Evolutionary conservation across 2,888 invertebrate species (phyloP).

Genomic region (Pollenia labialis): DNA sequence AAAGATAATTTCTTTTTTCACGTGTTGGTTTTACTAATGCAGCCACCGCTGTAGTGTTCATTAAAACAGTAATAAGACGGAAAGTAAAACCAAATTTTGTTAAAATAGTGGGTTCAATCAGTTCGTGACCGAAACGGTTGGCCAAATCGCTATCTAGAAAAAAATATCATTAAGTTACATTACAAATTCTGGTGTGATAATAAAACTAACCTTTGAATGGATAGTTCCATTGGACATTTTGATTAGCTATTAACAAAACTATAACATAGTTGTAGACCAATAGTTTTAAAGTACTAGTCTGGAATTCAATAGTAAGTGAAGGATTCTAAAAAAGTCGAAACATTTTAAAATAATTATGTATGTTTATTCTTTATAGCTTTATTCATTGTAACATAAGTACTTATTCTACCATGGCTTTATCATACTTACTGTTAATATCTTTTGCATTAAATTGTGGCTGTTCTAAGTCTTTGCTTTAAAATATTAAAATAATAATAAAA

Average conservation of each 20-base stretch:
- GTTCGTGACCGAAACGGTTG: slow-evolving; percentile 75
- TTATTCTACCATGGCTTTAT: not conserved
- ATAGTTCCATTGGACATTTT: slow-evolving; percentile 76
- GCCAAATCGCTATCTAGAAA: slow-evolving; percentile 74
- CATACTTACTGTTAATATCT: slow-evolving; percentile 59
- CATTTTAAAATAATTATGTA: not conserved
- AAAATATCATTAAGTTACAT: not conserved
- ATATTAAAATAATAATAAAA: not conserved
- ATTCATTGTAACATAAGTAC: not conserved
- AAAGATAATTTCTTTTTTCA: slow-evolving; percentile 72
- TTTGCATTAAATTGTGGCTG: slow-evolving; percentile 56
- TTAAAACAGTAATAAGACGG: slow-evolving; percentile 74
- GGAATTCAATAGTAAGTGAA: slow-evolving; percentile 72
- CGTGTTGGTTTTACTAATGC: slow-evolving; percentile 73
- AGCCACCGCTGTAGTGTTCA: slow-evolving; percentile 73
- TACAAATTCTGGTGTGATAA: not conserved
- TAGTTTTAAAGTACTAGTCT: slow-evolving; percentile 74
- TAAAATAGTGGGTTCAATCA: slow-evolving; percentile 74
- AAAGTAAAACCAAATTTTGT: slow-evolving; percentile 76
- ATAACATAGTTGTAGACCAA: slow-evolving; percentile 76
- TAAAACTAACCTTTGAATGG: slow-evolving; percentile 72
- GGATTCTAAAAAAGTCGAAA: slow-evolving; percentile 44
- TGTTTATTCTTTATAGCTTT: not conserved
- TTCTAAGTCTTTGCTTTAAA: slow-evolving; percentile 1
- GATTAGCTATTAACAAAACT: slow-evolving; percentile 75